Conservation (phyloP, 2,888 invertebrate species). For the Habrosyne pyritoides region DNA sequence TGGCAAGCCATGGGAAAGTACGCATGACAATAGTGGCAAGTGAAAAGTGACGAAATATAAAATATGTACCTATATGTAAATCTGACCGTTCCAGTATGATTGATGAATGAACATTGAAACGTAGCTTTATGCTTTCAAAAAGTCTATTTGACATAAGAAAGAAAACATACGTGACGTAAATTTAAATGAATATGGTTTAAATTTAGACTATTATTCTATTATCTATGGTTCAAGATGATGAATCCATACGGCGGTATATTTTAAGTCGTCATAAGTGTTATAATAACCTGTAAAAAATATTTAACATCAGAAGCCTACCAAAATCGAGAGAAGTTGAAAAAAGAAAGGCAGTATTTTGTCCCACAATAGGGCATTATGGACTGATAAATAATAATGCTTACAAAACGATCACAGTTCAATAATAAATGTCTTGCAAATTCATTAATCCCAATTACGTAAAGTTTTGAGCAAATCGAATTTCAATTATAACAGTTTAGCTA, state of each 20-base stretch:
- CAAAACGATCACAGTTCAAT: background rate
- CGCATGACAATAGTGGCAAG: background rate
- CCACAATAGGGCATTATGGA: too few relatives aligned
- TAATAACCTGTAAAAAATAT: too few relatives aligned
- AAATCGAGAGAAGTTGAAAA: too few relatives aligned
- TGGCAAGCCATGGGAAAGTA: slow-evolving; percentile 1
- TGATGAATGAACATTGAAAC: background rate
- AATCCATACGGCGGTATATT: too few relatives aligned
- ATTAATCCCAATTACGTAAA: slow-evolving; percentile 5
- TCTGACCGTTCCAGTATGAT: slow-evolving; percentile 1
- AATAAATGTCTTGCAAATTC: background rate
- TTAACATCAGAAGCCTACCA: too few relatives aligned
- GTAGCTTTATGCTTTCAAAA: background rate
- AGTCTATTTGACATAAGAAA: background rate
- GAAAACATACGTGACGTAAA: background rate
- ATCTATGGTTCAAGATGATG: too few relatives aligned
- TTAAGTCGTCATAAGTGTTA: too few relatives aligned
- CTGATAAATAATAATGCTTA: too few relatives aligned
- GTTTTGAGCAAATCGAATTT: slow-evolving; percentile 7
- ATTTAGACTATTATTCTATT: background rate
- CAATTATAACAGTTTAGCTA: slow-evolving; percentile 8
- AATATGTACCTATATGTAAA: background rate
- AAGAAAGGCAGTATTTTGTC: too few relatives aligned
- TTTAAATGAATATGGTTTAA: background rate
- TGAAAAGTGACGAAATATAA: background rate